These are phyloP conservation scores for Cricetomys ansorgei DNA, from an alignment of 2,113 vertebrate species.

Conservation along the genomic window DNA sequence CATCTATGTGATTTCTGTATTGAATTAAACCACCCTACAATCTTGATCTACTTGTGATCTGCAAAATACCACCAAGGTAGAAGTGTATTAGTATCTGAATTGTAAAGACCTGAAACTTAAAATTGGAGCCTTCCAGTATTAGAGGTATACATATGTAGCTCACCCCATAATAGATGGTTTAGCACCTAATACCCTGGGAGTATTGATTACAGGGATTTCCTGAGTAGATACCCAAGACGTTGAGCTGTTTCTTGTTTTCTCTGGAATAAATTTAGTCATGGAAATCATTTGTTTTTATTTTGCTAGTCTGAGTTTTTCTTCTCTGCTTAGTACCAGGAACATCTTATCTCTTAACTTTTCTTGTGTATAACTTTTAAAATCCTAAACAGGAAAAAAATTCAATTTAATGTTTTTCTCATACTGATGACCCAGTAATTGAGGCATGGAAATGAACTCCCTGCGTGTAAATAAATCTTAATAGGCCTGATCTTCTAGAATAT, in stretches of 20 bases:
- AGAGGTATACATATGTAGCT: background rate
- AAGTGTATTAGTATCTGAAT: slow-evolving; percentile 23
- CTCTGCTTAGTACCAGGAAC: slow-evolving; percentile 12
- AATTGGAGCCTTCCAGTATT: background rate
- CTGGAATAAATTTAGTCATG: slow-evolving; percentile 12
- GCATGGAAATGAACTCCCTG: background rate
- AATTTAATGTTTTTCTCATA: slow-evolving; percentile 42
- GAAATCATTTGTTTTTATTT: slow-evolving; percentile 58
- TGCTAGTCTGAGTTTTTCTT: slow-evolving; percentile 7
- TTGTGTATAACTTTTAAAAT: slow-evolving; percentile 39
- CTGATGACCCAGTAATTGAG: background rate
- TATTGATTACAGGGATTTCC: background rate
- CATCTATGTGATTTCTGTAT: background rate
- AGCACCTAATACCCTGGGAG: background rate
- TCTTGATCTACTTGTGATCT: slow-evolving; percentile 28
- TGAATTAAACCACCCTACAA: background rate
- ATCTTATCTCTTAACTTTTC: slow-evolving; percentile 62
- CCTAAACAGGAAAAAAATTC: background rate
- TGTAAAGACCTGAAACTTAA: slow-evolving; percentile 30
- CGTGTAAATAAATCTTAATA: background rate
- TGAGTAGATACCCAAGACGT: background rate
- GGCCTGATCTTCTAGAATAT: slow-evolving; percentile 24
- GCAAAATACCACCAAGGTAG: slow-evolving; percentile 28
- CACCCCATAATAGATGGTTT: background rate
- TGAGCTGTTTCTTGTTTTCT: slow-evolving; percentile 21